Evolutionary conservation across 1,140 invertebrate genomes (phyloP).

Genomic region (Eueides isabella): DNA sequence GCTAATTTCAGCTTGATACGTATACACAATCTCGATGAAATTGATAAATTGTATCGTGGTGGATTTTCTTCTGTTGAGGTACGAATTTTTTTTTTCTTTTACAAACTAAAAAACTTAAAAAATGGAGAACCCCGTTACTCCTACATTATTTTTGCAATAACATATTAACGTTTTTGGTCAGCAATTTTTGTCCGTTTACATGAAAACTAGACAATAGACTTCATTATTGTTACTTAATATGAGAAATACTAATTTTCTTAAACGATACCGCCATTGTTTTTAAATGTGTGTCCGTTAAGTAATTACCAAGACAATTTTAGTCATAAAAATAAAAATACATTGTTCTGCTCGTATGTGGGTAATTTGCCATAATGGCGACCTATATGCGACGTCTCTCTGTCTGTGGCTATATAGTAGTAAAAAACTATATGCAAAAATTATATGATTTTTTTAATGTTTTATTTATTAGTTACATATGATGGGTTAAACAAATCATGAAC

Average conservation of each 20-base stretch:
- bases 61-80: no score
- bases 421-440: background rate
- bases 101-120: no score
- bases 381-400: slow-evolving; percentile 21
- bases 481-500: no score
- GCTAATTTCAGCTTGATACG: no score
- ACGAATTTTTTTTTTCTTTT: no score
- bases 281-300: slow-evolving; percentile 27
- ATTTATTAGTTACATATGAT: no score
- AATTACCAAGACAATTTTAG: slow-evolving; percentile 30
- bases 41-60: no score
- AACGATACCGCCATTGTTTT: slow-evolving; percentile 14
- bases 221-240: background rate
- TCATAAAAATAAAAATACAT: slow-evolving; percentile 36
- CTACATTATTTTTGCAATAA: no score
- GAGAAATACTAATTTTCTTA: slow-evolving; percentile 13
- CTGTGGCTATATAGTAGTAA: background rate
- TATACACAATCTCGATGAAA: no score
- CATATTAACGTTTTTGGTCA: no score
- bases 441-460: background rate
- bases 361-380: slow-evolving; percentile 39
- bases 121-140: no score
- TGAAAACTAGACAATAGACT: background rate
- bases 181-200: background rate
- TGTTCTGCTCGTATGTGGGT: slow-evolving; percentile 37